Base-by-base conservation (phyloP, 2,113 vertebrate species). In the Eclectus roratus region DNA sequence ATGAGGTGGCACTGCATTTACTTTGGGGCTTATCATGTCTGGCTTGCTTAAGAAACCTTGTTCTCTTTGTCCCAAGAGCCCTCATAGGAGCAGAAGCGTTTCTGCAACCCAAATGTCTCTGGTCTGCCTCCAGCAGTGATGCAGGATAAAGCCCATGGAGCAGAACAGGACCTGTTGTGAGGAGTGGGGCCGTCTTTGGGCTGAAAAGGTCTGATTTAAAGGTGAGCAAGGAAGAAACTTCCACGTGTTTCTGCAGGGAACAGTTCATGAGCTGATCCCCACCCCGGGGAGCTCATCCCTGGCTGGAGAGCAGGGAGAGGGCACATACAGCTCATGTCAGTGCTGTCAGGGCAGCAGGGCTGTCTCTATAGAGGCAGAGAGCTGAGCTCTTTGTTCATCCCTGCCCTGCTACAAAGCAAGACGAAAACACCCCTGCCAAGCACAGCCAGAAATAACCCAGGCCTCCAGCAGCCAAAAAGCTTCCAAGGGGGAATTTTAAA, bases 401-500 rank as follows among this genome's bases (percentile, higher is more conserved):
- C 72, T 39, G 44, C 31, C 41, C 72, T 74, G 72, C 82, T 68
- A 64, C 4, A 0, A 68, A 96, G 88, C 85, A 80, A 69, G 88
- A 94, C 80, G 79, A 95, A 95, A 96, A 90, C 61, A 23, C 88
- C 94, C 90, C 85, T 93, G 94, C 93, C 3, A 65, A 95, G 93
- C 27, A 4, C 64, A 71, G 85, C 82, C 95, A 95, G 94, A 96
- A 97, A 97, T 96, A 97, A 84, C 93, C 92, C 72, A 61, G 85
- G 83, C 69, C 90, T 90, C 69, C 73, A 92, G 92, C 90, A 95
- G 96, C 96, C 94, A 95, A 93, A 93, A 94, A 77, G 72, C 96
- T 97, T 96, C 93, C 93, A 93, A 96, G 93, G 69, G 83, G 61
- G 80, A 94, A 88, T 97, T 88, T 93, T 72, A 69, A 90, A 97